Percentiles rank a stretch among this genome's conserved stretches.
Conservation (phyloP, 2,888 invertebrate species). For the Hoplodrina ambigua region DNA sequence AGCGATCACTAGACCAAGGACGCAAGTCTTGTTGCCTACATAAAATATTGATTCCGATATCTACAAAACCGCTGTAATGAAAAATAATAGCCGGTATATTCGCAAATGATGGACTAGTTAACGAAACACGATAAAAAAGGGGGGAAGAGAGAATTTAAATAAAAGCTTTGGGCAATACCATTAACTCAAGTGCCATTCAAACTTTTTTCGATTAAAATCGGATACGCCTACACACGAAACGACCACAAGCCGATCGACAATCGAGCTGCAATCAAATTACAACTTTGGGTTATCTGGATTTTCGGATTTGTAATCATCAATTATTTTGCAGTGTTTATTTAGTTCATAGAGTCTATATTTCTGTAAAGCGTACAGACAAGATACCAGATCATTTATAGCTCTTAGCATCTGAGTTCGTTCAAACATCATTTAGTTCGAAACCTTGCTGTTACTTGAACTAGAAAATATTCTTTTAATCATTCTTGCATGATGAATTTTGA, state of each 20-base stretch:
- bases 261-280: slow-evolving; percentile 23
- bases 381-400: not conserved
- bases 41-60: not conserved
- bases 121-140: not conserved
- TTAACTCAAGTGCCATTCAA: slow-evolving; percentile 23
- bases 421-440: not conserved
- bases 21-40: too few species aligned
- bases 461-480: not conserved
- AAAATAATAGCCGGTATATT: not conserved
- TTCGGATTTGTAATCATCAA: not conserved
- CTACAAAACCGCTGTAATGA: not conserved
- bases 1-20: too few species aligned
- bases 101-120: not conserved
- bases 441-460: not conserved
- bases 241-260: slow-evolving; percentile 11
- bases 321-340: not conserved
- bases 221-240: slow-evolving; percentile 11
- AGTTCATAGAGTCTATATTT: too few species aligned
- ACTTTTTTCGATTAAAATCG: slow-evolving; percentile 4
- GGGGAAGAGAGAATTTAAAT: not conserved
- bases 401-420: not conserved
- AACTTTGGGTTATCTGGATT: not conserved
- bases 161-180: slow-evolving; percentile 19
- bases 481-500: too few species aligned
- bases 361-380: too few species aligned